Percentiles rank a stretch among this genome's conserved stretches.
phyloP scores from a whole-genome alignment of 2,797 vertebrate species.

The Vespertilio murinus region DNA sequence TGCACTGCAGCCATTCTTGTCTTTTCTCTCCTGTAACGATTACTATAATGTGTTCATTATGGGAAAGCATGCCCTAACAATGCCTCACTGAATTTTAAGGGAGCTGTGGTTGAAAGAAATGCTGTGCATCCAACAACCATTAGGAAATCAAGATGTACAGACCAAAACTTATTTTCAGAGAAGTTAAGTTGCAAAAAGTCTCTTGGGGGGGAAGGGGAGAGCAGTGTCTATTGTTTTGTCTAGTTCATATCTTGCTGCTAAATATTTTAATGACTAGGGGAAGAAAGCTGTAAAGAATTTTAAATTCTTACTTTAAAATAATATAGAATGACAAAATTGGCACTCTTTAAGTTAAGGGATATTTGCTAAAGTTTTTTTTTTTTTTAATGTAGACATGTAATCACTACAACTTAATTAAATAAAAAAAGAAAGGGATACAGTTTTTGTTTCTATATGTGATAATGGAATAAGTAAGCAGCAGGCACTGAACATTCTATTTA shows the following conservation, averaged over 20 bases:
- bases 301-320: background rate
- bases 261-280: background rate
- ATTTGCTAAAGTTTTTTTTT: background rate
- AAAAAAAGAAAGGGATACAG: background rate
- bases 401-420: background rate
- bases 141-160: slow-evolving; percentile 50
- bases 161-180: slow-evolving; percentile 44
- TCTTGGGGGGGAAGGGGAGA: too few relatives aligned
- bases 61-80: slow-evolving; percentile 35
- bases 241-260: background rate
- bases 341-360: background rate
- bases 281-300: background rate
- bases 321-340: background rate
- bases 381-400: background rate
- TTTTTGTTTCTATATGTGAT: background rate
- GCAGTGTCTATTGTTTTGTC: background rate
- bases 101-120: slow-evolving; percentile 35
- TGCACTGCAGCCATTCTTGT: slow-evolving; percentile 13
- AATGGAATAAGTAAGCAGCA: background rate
- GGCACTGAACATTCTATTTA: background rate
- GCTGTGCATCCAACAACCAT: background rate
- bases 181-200: slow-evolving; percentile 22
- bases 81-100: slow-evolving; percentile 72
- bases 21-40: slow-evolving; percentile 42
- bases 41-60: slow-evolving; percentile 65